Evolutionary conservation across 2,888 invertebrate species (phyloP).

Genomic region (Cheilosia vulpina): DNA sequence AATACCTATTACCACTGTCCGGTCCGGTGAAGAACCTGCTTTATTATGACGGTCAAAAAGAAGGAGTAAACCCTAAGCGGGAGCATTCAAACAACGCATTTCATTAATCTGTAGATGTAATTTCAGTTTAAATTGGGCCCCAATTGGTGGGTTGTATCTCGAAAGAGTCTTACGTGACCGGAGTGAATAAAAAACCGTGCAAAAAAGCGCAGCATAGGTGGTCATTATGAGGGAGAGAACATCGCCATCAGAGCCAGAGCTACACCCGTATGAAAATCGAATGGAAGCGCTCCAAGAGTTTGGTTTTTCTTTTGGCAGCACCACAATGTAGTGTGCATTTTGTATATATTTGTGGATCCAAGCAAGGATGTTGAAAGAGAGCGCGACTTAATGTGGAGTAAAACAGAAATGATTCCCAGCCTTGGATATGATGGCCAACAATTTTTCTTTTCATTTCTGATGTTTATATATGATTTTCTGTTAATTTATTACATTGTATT

Average conservation of each 20-base stretch:
- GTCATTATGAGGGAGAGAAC: conserved; percentile 66
- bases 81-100: conserved; percentile 79
- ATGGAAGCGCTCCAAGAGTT: conserved; percentile 39
- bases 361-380: conserved; percentile 4
- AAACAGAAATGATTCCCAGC: conserved; percentile 12
- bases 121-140: conserved; percentile 70
- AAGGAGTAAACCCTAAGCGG: conserved; percentile 32
- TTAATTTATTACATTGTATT: neutral
- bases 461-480: neutral
- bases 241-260: conserved; percentile 12
- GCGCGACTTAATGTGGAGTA: neutral
- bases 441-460: neutral
- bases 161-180: conserved; percentile 69
- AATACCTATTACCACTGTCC: conserved; percentile 18
- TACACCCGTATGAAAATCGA: conserved; percentile 39
- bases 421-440: conserved; percentile 6
- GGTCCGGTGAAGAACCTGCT: neutral
- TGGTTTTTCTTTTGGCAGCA: neutral
- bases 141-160: conserved; percentile 69
- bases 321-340: neutral
- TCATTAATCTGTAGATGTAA: conserved; percentile 79
- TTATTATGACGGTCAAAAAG: conserved; percentile 7
- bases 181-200: conserved; percentile 57
- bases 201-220: conserved; percentile 63
- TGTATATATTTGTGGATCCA: conserved; percentile 13